These are phyloP conservation scores for Plagiodera versicolora DNA, from an alignment of 2,888 invertebrate genomes.

Conservation along the genomic window DNA sequence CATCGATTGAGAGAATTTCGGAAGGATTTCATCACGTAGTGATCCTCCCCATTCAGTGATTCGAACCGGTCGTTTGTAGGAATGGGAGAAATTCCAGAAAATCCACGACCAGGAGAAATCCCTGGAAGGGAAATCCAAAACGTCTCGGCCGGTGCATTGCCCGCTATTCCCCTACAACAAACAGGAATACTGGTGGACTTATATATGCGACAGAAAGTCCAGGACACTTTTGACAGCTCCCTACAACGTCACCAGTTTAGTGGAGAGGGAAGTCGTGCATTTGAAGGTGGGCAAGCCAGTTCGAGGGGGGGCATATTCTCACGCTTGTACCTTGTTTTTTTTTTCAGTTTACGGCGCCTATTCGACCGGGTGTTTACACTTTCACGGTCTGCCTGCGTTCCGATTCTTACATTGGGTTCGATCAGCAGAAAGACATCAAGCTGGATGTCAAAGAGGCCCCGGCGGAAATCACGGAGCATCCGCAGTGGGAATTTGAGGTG, in stretches of 20 bases:
- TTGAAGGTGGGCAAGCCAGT: no score
- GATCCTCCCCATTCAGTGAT: no score
- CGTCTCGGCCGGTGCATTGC: slow-evolving; percentile 96
- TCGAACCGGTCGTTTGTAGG: slow-evolving; percentile 55
- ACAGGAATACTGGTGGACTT: slow-evolving; percentile 99
- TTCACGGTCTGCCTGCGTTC: slow-evolving; percentile 92
- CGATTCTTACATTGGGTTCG: slow-evolving; percentile 97
- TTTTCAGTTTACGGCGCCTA: slow-evolving; percentile 87
- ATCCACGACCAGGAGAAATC: slow-evolving; percentile 83
- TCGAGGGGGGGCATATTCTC: not conserved
- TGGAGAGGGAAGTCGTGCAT: slow-evolving; percentile 87
- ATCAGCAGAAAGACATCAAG: slow-evolving; percentile 93
- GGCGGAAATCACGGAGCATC: slow-evolving; percentile 84
- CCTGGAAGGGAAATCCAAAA: slow-evolving; percentile 89
- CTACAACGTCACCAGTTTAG: slow-evolving; percentile 90
- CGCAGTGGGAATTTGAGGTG: slow-evolving; percentile 94
- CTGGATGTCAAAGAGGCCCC: slow-evolving; percentile 96
- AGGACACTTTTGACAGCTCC: slow-evolving; percentile 90
- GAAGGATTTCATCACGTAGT: no score
- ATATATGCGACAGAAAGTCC: slow-evolving; percentile 94
- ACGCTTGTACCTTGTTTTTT: not conserved
- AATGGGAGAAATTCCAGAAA: slow-evolving; percentile 93
- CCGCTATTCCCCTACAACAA: slow-evolving; percentile 94
- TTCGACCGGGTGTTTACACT: slow-evolving; percentile 89
- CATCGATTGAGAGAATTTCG: no score